phyloP scores from a whole-genome alignment of 2,888 invertebrate species.

The Ariolimax columbianus region DNA sequence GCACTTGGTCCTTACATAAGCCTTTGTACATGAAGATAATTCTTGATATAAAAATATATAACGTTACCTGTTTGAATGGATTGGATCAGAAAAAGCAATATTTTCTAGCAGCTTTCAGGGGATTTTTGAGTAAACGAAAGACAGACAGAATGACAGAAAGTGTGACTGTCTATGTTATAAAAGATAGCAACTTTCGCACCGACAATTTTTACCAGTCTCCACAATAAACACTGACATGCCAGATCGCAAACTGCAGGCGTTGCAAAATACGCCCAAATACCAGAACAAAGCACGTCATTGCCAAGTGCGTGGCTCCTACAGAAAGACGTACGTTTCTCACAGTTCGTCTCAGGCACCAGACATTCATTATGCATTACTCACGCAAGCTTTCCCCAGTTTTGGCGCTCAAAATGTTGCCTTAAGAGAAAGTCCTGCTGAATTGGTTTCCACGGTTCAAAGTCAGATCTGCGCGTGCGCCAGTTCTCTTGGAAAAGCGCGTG shows the following conservation, averaged over 20 bases:
- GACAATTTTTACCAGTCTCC: too few relatives aligned
- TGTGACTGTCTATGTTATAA: too few relatives aligned
- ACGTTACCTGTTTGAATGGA: too few relatives aligned
- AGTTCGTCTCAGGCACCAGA: background rate
- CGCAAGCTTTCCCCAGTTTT: background rate
- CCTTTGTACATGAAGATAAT: too few relatives aligned
- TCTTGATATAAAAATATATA: too few relatives aligned
- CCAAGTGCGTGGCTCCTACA: background rate
- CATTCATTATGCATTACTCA: background rate
- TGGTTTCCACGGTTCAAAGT: background rate
- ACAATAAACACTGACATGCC: too few relatives aligned
- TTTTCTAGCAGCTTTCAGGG: too few relatives aligned
- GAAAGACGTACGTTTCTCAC: background rate
- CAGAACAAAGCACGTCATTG: background rate
- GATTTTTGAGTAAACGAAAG: too few relatives aligned
- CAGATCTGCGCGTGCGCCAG: background rate
- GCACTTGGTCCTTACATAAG: too few relatives aligned
- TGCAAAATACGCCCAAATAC: background rate
- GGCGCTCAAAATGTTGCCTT: background rate
- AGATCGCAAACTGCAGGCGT: background rate
- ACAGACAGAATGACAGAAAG: too few relatives aligned
- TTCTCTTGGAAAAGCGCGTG: background rate
- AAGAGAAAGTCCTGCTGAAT: background rate
- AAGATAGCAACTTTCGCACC: too few relatives aligned
- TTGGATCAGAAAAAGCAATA: too few relatives aligned